A percentile compares a stretch with the other conserved stretches of the same genome.
phyloP scores from a whole-genome alignment of 2,113 vertebrate species.

The Addax nasomaculatus region DNA sequence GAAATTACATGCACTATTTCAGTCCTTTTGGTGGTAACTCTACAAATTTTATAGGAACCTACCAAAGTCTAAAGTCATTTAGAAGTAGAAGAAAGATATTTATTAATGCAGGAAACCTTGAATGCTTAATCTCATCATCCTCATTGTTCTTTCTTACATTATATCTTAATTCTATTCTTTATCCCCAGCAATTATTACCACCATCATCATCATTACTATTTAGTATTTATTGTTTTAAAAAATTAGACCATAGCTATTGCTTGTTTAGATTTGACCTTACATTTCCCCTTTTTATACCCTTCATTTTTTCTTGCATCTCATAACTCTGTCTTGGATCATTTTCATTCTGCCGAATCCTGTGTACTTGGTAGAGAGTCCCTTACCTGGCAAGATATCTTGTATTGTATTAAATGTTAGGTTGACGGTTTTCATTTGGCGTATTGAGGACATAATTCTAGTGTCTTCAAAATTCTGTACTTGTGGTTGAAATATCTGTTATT shows the following conservation, averaged over 20 bases:
- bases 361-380: neutral
- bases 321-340: neutral
- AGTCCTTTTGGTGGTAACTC: neutral
- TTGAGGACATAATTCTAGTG: neutral
- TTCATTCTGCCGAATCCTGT: neutral
- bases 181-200: neutral
- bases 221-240: neutral
- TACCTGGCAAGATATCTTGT: neutral
- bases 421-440: neutral
- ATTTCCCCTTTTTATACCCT: neutral
- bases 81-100: neutral
- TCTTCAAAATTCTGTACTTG: neutral
- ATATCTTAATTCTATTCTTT: neutral
- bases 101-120: neutral
- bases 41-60: neutral
- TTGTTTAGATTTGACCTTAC: neutral
- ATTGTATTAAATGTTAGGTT: neutral
- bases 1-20: neutral
- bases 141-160: neutral
- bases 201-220: neutral
- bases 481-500: neutral
- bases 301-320: neutral
- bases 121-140: neutral
- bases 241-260: neutral
- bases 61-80: neutral